Evolutionary conservation across 2,888 invertebrate species (phyloP).

Genomic region (Kryphioiulus occultus): DNA sequence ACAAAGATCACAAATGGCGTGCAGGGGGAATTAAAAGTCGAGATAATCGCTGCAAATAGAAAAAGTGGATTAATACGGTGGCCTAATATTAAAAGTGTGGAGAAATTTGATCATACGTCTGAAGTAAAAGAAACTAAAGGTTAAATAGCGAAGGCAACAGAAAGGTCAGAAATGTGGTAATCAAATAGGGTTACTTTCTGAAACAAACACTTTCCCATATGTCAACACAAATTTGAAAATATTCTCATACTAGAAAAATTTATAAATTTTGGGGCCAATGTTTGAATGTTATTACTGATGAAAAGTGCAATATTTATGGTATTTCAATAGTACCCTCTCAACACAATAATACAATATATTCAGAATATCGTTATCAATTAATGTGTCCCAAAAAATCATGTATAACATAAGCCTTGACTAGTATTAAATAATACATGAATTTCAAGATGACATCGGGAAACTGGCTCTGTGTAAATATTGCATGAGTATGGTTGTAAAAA

Average conservation of each 20-base stretch:
- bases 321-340: no score
- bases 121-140: neutral
- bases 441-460: neutral
- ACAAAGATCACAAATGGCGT: slow-evolving; percentile 45
- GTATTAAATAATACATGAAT: neutral
- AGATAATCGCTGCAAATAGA: slow-evolving; percentile 50
- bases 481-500: neutral
- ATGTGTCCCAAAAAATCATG: neutral
- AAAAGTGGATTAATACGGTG: slow-evolving; percentile 40
- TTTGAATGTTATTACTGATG: no score
- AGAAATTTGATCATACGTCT: neutral
- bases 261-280: no score
- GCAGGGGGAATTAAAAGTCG: slow-evolving; percentile 49
- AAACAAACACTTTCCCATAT: neutral
- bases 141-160: neutral
- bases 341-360: no score
- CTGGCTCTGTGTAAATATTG: neutral
- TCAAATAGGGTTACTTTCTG: neutral
- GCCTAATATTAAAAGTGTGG: neutral
- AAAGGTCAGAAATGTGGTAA: neutral
- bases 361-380: neutral
- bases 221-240: no score
- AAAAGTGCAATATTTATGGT: no score
- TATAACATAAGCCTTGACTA: neutral
- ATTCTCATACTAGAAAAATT: no score